Evolutionary conservation across 2,888 invertebrate species (phyloP), one percentile per base, ranked within the genome.

Genomic region (Amaurobius ferox): DNA sequence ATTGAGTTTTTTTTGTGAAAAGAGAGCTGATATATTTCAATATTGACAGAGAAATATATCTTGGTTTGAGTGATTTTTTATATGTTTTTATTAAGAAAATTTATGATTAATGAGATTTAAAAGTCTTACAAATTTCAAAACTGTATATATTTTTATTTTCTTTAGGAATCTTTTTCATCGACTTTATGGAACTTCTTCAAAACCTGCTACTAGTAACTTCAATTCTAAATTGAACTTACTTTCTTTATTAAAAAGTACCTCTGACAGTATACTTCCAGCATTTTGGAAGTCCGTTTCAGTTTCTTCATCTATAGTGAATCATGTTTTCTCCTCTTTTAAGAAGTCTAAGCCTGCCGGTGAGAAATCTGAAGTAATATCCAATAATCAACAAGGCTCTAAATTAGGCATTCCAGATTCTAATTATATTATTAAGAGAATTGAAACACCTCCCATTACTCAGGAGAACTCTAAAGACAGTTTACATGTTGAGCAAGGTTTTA

Each of bases 131-230:
- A n/a, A n/a, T n/a, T n/a, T n/a, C n/a, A n/a, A n/a, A n/a, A 40
- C 11, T 66, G 13, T 30, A n/a, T 30, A 26, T 66, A 16, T 30
- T 9, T 29, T 66, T 35, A 35, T 35, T 23, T 35, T 67, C 23
- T 68, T 26, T 28, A 40, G 35, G n/a, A 30, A 66, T 6, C 19
- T 13, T 11, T 32, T 32, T n/a, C 1, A 23, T 66, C 32, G 19
- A 16, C 55, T 26, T 7, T 77, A 85, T 85, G 66, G 78, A 1
- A 79, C 85, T 1, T 86, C 85, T 28, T 70, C 85, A 11, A 86
- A 86, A 40, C 48, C 78, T 35, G 68, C 68, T 7, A 13, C 35
- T 0, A 40, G 19, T 28, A 66, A 77, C 29, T 26, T 72, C 29
- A 48, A 26, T 44, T 44, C 48, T 6, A 83, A 83, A 55, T 13